Evolutionary conservation across 2,888 invertebrate genomes (phyloP), one percentile per base, ranked within the genome.

Genomic region (Blera fallax): DNA sequence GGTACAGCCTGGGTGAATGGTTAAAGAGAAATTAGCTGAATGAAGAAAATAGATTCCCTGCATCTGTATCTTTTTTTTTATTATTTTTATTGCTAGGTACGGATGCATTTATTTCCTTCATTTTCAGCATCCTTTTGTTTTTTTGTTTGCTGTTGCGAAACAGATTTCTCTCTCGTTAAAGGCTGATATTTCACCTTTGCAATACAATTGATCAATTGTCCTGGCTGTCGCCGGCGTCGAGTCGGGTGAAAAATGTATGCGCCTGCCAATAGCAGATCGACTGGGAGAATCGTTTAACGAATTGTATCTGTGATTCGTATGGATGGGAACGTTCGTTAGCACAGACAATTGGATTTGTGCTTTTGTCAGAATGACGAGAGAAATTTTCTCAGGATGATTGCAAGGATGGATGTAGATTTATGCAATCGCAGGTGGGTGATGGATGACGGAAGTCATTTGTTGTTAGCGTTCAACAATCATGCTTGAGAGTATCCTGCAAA

Each of bases 281-380:
- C 65, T n/a, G n/a, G n/a, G 60, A 43, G 67, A 80, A 73, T 60
- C 73, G 58, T 80, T 80, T 62, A 80, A 67, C 52, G 65, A 80
- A 58, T 67, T 58, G 60, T 67, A 52, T 56, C 45, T 70, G 34
- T 52, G 78, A 45, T 32, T 54, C 54, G 62, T 11, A 52, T 50
- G 48, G 29, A 80, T 80, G 65, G 65, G 34, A 56, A 64, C 10
- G 24, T 65, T 73, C 64, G 72, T 79, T 79, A 79, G 56, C 43
- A 40, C 78, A 69, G 62, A 80, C 79, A 80, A 80, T 73, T 40
- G 50, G 45, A 67, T 32, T n/a, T 73, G 73, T 73, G 58, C 73
- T 60, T 60, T 60, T 80, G 65, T 65, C 80, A 67, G 80, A 32
- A 73, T 72, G 62, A 80, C 48, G 6, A 58, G 48, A 34, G n/a